Evolutionary conservation across 2,888 invertebrate genomes (phyloP).

Genomic region (Antheraea assamensis): DNA sequence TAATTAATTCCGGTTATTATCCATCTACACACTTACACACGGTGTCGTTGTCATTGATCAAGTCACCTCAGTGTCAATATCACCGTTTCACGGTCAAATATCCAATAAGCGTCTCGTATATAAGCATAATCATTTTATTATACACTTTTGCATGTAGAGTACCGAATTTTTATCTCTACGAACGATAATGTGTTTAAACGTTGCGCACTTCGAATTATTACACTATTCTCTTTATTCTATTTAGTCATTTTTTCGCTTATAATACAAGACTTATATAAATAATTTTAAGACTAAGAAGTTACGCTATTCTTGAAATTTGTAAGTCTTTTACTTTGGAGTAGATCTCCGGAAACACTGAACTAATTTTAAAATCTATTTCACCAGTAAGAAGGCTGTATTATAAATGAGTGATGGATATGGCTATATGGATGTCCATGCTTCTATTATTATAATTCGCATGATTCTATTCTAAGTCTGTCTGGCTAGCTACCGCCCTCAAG

Average conservation of each 20-base stretch:
- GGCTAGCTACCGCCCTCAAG: too few relatives aligned
- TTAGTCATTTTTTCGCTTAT: not conserved
- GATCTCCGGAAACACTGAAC: too few relatives aligned
- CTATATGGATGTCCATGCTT: too few relatives aligned
- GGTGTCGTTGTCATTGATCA: constrained; percentile 28
- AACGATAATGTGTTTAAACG: not conserved
- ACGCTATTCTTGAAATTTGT: too few relatives aligned
- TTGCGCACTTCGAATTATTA: not conserved
- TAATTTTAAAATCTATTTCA: too few relatives aligned
- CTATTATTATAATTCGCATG: too few relatives aligned
- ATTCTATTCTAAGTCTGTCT: too few relatives aligned
- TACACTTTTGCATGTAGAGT: not conserved
- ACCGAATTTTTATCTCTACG: not conserved
- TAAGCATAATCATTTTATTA: constrained; percentile 17
- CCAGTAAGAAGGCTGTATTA: too few relatives aligned
- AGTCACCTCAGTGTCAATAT: constrained; percentile 54
- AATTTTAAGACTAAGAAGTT: too few relatives aligned
- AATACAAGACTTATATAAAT: not conserved
- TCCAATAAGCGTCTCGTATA: constrained; percentile 28
- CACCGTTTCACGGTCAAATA: constrained; percentile 53
- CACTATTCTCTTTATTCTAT: not conserved
- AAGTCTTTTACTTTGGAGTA: too few relatives aligned
- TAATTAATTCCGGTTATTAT: not conserved
- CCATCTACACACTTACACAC: not conserved
- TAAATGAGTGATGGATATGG: too few relatives aligned